Base-by-base conservation (phyloP, 2,113 vertebrate genomes). In the Ardeotis arabs region DNA sequence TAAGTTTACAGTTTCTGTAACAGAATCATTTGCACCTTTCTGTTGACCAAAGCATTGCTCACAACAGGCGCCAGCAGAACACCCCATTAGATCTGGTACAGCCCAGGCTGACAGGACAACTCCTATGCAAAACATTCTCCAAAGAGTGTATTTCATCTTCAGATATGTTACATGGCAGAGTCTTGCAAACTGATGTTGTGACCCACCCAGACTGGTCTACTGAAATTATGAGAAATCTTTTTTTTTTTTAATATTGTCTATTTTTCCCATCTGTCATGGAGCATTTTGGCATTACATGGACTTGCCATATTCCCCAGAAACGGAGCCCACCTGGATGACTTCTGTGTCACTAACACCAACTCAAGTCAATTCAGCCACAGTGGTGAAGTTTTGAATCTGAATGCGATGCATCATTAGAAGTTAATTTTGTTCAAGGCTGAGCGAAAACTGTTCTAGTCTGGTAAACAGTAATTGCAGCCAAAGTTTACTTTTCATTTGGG, bases 401-500 rank as follows among this genome's bases (percentile, higher is more conserved):
- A 53, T 7, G 29, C 0, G 0, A 62, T 2, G 4, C 50, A 53
- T 28, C 12, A 70, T 41, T 63, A 75, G 13, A 91, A 87, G 59
- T 55, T n/a, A 64, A 66, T 94, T 84, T 69, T 47, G 35, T 41
- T 77, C 22, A 52, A 45, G 29, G 58, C 33, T 50, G 16, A 88
- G 67, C 8, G 88, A 33, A 78, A 49, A 31, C 35, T 69, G 49
- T 76, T 93, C 69, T 66, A 79, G 49, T 53, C 69, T 45, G 28
- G 87, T 84, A 85, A 91, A 86, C 35, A 83, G 29, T 18, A 86
- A 90, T 33, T 90, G 33, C 64, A 77, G 59, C 7, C 37, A 83
- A 73, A 87, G 91, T 88, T 94, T 91, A 83, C 78, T 96, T 93
- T 95, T 78, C 47, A 82, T 89, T 92, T 23, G 3, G 35, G 28